Percentiles rank a stretch among this genome's conserved stretches.
Evolutionary conservation across 2,888 invertebrate genomes (phyloP).

Genomic region (Gisinianus flammeolus): DNA sequence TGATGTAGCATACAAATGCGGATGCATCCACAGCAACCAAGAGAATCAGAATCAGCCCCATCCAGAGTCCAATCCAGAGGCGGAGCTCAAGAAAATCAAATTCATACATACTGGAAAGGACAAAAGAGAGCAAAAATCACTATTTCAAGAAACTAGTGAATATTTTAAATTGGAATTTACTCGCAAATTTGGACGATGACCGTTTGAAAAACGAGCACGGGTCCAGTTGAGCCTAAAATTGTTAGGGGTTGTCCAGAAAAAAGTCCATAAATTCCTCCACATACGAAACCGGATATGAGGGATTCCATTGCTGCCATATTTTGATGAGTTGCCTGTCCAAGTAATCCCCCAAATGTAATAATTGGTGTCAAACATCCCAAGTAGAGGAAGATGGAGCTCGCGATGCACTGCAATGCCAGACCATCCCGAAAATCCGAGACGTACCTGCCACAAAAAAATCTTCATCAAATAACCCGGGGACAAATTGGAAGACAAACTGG

Average conservation of each 20-base stretch:
- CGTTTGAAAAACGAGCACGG: constrained; percentile 97
- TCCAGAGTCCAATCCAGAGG: constrained; percentile 98
- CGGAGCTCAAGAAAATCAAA: constrained; percentile 94
- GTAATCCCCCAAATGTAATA: constrained; percentile 93
- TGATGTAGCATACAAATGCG: constrained; percentile 95
- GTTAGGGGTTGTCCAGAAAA: constrained; percentile 96
- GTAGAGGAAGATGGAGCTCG: constrained; percentile 96
- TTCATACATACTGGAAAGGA: constrained; percentile 71
- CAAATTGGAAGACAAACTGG: constrained; percentile 53
- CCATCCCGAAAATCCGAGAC: constrained; percentile 92
- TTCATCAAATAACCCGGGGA: neutral
- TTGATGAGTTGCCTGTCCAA: constrained; percentile 92
- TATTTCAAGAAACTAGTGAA: neutral
- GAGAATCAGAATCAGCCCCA: constrained; percentile 79
- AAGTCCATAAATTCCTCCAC: constrained; percentile 91
- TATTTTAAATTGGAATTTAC: constrained; percentile 60
- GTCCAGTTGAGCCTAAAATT: constrained; percentile 93
- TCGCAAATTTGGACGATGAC: constrained; percentile 93
- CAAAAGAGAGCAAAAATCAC: too few relatives aligned
- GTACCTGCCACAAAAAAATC: constrained; percentile 65
- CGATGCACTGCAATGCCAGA: constrained; percentile 87
- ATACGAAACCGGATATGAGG: constrained; percentile 86
- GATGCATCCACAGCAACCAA: constrained; percentile 94
- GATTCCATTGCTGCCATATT: constrained; percentile 76
- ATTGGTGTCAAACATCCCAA: constrained; percentile 91